Evolutionary conservation across 2,797 vertebrate species (phyloP), one percentile per base, ranked within the genome.

Genomic region (Thripadectes ignobilis): DNA sequence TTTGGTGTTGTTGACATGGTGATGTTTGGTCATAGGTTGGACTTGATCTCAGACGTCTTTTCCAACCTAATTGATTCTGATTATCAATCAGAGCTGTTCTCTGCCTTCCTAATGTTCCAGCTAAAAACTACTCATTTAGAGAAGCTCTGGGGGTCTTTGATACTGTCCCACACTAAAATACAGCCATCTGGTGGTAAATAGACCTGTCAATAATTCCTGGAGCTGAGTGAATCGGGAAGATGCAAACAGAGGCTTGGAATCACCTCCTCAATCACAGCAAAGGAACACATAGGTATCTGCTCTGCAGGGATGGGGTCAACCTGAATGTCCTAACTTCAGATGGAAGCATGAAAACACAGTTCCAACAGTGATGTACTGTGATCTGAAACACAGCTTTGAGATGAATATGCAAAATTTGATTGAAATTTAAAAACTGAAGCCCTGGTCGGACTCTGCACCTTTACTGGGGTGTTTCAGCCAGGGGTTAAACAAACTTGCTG

Each of bases 221-320:
- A 73, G 81, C 55, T 65, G 57, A 66, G 27, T 58, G 51, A 85
- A 75, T 66, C 19, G 46, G 71, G 55, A 68, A 79, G 67, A 46
- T 71, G 36, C 29, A 39, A 85, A 55, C 14, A 54, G 34, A 49
- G 30, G 14, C 18, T 73, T 87, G 54, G 75, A 46, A 72, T 59
- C 4, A 23, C 54, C 51, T 63, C 41, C 76, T 66, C 55, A 80
- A 79, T 49, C 81, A 61, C 69, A 81, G 62, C 68, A 57, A 71
- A 84, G 41, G 21, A 59, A 39, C 46, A 21, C 1, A 26, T 9
- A 52, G 22, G 8, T n/a, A 38, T 6, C 0, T 1, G 58, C n/a
- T n/a, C 30, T 65, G 30, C 22, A n/a, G 32, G 39, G 29, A 14
- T 6, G 76, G 27, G 51, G 38, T 14, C 15, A 74, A 68, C 29